Percentiles rank a stretch among this genome's conserved stretches.
These are phyloP conservation scores for Grantiella picta DNA, from an alignment of 2,113 vertebrate genomes.

Conservation along the genomic window DNA sequence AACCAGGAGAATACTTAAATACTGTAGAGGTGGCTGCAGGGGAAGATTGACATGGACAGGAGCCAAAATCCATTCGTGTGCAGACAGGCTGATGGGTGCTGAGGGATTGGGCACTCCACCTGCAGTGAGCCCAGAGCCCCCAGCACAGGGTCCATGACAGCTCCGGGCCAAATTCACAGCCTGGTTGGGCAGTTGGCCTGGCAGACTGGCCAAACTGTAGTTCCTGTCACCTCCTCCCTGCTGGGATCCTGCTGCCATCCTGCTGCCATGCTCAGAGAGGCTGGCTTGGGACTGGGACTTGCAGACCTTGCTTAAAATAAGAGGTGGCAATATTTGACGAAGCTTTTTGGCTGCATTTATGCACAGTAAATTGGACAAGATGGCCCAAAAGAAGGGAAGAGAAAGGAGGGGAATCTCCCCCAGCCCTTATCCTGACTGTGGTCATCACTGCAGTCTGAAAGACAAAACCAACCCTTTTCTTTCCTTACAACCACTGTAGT, in stretches of 20 bases:
- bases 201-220: not conserved
- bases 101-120: not conserved
- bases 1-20: conserved; percentile 18
- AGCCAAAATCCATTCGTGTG: not conserved
- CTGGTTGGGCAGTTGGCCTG: not conserved
- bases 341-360: not conserved
- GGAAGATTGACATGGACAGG: not conserved
- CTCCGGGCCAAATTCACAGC: not conserved
- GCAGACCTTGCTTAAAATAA: not conserved
- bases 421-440: not conserved
- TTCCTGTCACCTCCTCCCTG: not conserved
- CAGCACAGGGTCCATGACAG: not conserved
- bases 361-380: not conserved
- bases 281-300: fast-evolving
- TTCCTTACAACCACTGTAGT: not conserved
- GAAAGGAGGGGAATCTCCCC: not conserved
- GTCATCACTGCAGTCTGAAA: not conserved
- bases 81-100: not conserved
- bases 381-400: not conserved
- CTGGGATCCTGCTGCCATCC: not conserved
- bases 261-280: not conserved
- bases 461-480: not conserved
- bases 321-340: not conserved
- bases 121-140: not conserved
- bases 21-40: not conserved